These are phyloP conservation scores for Tretioscincus oriximinensis DNA, from an alignment of 2,113 vertebrate species.

Conservation along the genomic window DNA sequence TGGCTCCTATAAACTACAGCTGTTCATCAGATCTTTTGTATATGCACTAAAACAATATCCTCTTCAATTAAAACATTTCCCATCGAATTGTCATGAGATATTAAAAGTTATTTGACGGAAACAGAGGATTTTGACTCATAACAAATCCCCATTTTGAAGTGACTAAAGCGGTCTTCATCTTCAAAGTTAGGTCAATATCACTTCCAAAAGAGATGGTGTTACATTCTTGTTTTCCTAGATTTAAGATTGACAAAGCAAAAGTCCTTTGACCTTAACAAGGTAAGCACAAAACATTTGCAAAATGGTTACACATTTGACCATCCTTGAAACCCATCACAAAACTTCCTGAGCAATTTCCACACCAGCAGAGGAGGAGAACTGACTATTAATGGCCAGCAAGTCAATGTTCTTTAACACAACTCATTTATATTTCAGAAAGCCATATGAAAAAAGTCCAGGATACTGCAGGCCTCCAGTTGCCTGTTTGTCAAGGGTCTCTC, in stretches of 20 bases:
- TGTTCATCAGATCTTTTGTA: conserved; percentile 80
- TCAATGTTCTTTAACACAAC: too few species aligned
- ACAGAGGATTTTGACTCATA: background rate
- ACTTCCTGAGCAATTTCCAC: background rate
- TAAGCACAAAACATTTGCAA: too few species aligned
- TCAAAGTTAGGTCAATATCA: background rate
- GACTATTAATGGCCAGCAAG: too few species aligned
- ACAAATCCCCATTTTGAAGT: background rate
- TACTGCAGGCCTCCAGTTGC: too few species aligned
- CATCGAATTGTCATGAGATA: conserved; percentile 51
- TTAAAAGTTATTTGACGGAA: conserved; percentile 45
- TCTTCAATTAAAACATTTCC: conserved; percentile 78
- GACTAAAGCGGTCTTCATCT: background rate
- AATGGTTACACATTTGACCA: too few species aligned
- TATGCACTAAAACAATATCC: conserved; percentile 80
- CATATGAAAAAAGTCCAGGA: too few species aligned
- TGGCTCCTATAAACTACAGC: conserved; percentile 82
- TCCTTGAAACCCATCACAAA: background rate
- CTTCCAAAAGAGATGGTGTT: background rate
- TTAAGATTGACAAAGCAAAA: background rate
- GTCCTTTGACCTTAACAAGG: background rate
- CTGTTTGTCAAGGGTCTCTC: too few species aligned
- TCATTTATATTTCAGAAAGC: too few species aligned
- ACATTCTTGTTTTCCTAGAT: background rate
- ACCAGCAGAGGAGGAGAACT: background rate